Conservation (phyloP, 2,797 vertebrate genomes). For the Pangasius djambal region DNA sequence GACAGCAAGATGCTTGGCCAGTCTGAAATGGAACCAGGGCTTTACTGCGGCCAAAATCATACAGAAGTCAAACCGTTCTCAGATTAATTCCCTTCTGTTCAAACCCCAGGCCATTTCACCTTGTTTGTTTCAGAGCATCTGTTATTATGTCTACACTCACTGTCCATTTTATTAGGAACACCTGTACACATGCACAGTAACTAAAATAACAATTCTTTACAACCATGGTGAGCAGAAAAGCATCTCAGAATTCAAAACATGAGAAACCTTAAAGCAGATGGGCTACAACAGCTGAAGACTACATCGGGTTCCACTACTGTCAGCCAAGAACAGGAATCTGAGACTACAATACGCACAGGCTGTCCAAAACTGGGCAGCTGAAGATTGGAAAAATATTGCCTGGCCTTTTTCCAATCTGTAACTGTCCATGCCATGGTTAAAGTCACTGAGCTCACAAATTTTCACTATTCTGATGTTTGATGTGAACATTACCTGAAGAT, state of each 20-base stretch:
- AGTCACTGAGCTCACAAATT: background rate
- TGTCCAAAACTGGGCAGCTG: background rate
- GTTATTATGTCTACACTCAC: conserved; percentile 16
- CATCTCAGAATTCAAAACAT: background rate
- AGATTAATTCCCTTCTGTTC: conserved; percentile 47
- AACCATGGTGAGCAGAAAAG: background rate
- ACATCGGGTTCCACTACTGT: background rate
- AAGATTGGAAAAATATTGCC: background rate
- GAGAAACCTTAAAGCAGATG: background rate
- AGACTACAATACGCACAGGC: background rate
- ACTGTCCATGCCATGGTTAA: background rate
- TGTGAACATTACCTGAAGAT: background rate
- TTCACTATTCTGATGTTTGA: background rate
- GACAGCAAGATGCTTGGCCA: conserved; percentile 33
- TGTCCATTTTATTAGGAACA: background rate
- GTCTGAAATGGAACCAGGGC: conserved; percentile 23
- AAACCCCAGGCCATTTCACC: conserved; percentile 8
- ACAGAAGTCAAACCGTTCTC: conserved; percentile 33
- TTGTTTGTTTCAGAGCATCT: conserved; percentile 26
- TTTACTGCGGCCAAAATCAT: conserved; percentile 35
- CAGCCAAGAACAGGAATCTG: background rate
- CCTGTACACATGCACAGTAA: background rate
- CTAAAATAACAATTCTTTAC: background rate
- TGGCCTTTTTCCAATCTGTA: background rate
- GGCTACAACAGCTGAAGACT: background rate